A percentile compares a stretch with the other conserved stretches of the same genome.
These are phyloP conservation scores for human (Homo sapiens) DNA, from an alignment of 2,113 vertebrate species.

Conservation along the genomic window DNA sequence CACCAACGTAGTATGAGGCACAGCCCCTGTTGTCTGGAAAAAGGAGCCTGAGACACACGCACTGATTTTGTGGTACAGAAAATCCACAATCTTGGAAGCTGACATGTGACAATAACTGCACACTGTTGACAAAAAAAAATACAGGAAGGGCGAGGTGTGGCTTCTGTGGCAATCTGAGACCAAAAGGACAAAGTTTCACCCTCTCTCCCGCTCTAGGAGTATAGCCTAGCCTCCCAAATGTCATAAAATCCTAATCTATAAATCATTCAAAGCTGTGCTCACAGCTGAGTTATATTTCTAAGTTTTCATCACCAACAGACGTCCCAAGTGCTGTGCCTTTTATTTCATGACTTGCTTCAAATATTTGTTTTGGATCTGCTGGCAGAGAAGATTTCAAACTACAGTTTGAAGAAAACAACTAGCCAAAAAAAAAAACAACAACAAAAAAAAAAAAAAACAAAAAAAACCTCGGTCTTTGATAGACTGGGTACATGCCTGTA, in stretches of 20 bases:
- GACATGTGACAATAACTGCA: neutral
- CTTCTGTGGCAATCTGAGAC: neutral
- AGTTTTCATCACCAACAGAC: neutral
- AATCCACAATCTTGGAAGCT: neutral
- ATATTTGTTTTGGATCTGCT: neutral
- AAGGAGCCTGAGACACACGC: neutral
- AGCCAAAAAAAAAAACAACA: neutral
- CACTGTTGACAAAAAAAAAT: neutral
- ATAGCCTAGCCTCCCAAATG: neutral
- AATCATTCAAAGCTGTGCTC: neutral
- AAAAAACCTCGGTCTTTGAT: neutral
- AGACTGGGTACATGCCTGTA: neutral
- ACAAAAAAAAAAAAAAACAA: neutral
- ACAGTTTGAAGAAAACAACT: neutral
- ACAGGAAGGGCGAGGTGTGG: neutral
- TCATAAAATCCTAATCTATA: conserved; percentile 6
- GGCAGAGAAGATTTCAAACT: neutral
- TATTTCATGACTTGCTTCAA: neutral
- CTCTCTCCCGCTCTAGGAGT: neutral
- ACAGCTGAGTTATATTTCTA: neutral
- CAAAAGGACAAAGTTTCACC: neutral
- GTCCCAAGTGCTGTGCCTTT: neutral
- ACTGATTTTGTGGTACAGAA: neutral
- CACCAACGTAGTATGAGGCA: no score
- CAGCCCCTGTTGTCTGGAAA: neutral